phyloP scores from a whole-genome alignment of 2,888 invertebrate species.

The Leptura quadrifasciata region DNA sequence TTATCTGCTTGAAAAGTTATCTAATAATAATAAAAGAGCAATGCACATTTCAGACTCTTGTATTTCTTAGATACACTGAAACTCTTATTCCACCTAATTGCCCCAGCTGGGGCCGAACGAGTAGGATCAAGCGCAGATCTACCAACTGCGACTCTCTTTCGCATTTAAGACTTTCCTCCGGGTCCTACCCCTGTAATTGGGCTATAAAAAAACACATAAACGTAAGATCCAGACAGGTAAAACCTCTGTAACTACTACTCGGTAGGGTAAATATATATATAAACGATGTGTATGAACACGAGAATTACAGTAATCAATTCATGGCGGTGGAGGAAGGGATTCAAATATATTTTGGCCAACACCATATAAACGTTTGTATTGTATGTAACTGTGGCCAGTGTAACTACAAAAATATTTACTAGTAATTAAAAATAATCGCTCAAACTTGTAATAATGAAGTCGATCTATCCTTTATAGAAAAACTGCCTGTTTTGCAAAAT shows the following conservation, averaged over 20 bases:
- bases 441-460: too few relatives aligned
- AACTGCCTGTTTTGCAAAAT: too few relatives aligned
- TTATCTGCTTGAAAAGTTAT: neutral
- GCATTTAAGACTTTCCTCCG: conserved; percentile 20
- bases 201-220: conserved; percentile 57
- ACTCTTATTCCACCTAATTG: conserved; percentile 30
- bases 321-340: neutral
- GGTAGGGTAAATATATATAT: conserved; percentile 30
- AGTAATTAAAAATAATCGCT: too few relatives aligned
- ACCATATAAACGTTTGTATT: neutral
- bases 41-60: neutral
- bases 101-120: conserved; percentile 21
- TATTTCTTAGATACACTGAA: conserved; percentile 19
- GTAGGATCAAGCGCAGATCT: conserved; percentile 8
- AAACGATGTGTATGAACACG: conserved; percentile 14
- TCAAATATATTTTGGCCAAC: neutral
- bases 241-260: conserved; percentile 49
- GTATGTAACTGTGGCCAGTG: too few relatives aligned
- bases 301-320: conserved; percentile 28
- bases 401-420: too few relatives aligned
- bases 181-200: conserved; percentile 53
- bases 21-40: neutral
- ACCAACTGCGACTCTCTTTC: conserved; percentile 30
- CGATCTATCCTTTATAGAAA: too few relatives aligned
- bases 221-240: conserved; percentile 56